phyloP scores from a whole-genome alignment of 2,888 invertebrate genomes.

The Selenia dentaria region DNA sequence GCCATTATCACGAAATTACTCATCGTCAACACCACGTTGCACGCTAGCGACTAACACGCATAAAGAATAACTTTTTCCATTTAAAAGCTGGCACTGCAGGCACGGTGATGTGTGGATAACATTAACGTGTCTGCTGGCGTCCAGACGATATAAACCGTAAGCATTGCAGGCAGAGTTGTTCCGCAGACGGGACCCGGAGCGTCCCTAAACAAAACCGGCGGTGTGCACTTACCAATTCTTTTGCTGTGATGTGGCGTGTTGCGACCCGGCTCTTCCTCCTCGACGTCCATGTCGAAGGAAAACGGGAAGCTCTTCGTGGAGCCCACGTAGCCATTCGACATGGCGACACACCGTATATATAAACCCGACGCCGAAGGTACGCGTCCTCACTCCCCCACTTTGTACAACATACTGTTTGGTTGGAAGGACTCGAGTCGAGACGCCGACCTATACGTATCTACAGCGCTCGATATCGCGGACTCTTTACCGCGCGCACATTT shows the following conservation, averaged over 20 bases:
- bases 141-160: constrained; percentile 5
- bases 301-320: constrained; percentile 79
- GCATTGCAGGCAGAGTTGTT: constrained; percentile 15
- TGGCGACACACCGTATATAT: constrained; percentile 39
- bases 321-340: constrained; percentile 76
- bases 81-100: neutral
- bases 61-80: neutral
- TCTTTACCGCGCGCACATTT: constrained; percentile 11
- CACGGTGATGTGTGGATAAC: no score
- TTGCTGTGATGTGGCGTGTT: constrained; percentile 64
- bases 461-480: constrained; percentile 6
- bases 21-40: neutral
- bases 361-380: constrained; percentile 20
- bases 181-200: constrained; percentile 9
- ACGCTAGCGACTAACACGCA: neutral
- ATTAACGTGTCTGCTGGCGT: no score
- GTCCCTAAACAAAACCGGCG: constrained; percentile 33
- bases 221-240: constrained; percentile 62
- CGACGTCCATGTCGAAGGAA: constrained; percentile 77
- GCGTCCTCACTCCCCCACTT: constrained; percentile 23
- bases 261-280: constrained; percentile 62
- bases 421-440: constrained; percentile 31
- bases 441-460: constrained; percentile 9
- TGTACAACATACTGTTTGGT: constrained; percentile 31
- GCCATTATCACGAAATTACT: constrained; percentile 1